These are phyloP conservation scores for Nasonia oneida DNA, from an alignment of 2,888 invertebrate species.

Conservation along the genomic window DNA sequence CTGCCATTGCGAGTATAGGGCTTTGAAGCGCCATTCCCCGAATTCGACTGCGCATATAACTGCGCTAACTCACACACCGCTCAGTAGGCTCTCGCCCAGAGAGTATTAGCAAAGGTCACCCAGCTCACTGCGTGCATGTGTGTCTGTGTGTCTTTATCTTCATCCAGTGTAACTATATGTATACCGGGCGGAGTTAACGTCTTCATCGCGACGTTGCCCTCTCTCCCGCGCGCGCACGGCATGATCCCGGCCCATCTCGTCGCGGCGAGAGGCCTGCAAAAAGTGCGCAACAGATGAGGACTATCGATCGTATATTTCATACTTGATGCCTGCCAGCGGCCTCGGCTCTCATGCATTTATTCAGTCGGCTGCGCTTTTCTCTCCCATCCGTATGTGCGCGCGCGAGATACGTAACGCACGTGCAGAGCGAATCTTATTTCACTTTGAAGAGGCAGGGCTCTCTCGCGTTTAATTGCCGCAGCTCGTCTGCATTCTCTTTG, in stretches of 20 bases:
- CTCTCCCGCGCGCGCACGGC: too few relatives aligned
- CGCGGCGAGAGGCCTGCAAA: slow-evolving; percentile 45
- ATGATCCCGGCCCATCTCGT: too few relatives aligned
- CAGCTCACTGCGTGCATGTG: slow-evolving; percentile 33
- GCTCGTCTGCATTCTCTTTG: slow-evolving; percentile 4
- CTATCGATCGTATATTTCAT: slow-evolving; percentile 50
- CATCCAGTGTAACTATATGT: slow-evolving; percentile 68
- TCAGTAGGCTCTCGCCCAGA: not conserved
- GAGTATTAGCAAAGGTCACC: slow-evolving; percentile 52
- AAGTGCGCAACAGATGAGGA: slow-evolving; percentile 65
- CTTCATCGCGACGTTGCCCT: slow-evolving; percentile 65
- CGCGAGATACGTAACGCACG: slow-evolving; percentile 41
- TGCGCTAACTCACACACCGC: not conserved
- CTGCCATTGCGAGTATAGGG: not conserved
- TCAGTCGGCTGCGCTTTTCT: slow-evolving; percentile 18
- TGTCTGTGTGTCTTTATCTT: slow-evolving; percentile 39
- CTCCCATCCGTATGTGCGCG: too few relatives aligned
- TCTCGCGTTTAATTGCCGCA: slow-evolving; percentile 18
- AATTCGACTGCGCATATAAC: slow-evolving; percentile 45
- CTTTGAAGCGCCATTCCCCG: slow-evolving; percentile 63
- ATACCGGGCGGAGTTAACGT: slow-evolving; percentile 66
- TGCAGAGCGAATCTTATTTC: slow-evolving; percentile 51
- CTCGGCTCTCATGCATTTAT: slow-evolving; percentile 43
- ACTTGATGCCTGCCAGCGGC: not conserved
- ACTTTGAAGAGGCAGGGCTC: not conserved